Evolutionary conservation across 2,113 vertebrate genomes (phyloP).

Genomic region (Phylloscopus trochilus): DNA sequence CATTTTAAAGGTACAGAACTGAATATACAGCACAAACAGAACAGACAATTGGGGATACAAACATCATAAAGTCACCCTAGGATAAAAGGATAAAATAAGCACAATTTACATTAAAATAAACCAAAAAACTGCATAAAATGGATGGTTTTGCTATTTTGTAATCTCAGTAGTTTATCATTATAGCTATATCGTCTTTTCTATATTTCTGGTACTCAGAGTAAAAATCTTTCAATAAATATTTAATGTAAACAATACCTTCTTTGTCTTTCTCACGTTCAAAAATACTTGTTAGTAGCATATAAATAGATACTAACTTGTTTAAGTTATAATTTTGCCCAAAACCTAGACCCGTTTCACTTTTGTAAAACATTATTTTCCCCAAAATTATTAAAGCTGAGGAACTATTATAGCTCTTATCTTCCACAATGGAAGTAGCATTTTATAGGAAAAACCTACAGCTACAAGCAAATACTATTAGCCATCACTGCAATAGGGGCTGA

Average conservation of each 20-base stretch:
- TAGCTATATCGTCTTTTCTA: conserved; percentile 69
- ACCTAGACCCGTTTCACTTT: conserved; percentile 70
- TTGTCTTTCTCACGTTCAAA: conserved; percentile 65
- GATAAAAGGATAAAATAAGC: conserved; percentile 60
- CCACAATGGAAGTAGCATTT: conserved; percentile 61
- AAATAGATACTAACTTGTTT: conserved; percentile 72
- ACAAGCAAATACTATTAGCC: conserved; percentile 82
- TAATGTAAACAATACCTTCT: conserved; percentile 75
- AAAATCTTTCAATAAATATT: conserved; percentile 78
- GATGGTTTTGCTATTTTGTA: conserved; percentile 75
- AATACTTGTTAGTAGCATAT: conserved; percentile 77
- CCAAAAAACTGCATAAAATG: conserved; percentile 67
- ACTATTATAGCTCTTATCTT: conserved; percentile 59
- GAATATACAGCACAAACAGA: too few relatives aligned
- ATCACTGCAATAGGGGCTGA: conserved; percentile 76
- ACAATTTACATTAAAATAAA: conserved; percentile 64
- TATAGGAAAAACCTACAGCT: conserved; percentile 55
- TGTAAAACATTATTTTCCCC: conserved; percentile 56
- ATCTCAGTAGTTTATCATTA: conserved; percentile 77
- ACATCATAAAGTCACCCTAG: too few relatives aligned
- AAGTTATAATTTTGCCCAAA: conserved; percentile 68
- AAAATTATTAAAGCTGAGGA: conserved; percentile 72
- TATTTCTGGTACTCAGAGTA: conserved; percentile 70
- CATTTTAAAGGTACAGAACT: too few relatives aligned
- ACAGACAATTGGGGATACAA: too few relatives aligned